Evolutionary conservation across 2,888 invertebrate species (phyloP).

Genomic region (Ormyrus nitidulus): DNA sequence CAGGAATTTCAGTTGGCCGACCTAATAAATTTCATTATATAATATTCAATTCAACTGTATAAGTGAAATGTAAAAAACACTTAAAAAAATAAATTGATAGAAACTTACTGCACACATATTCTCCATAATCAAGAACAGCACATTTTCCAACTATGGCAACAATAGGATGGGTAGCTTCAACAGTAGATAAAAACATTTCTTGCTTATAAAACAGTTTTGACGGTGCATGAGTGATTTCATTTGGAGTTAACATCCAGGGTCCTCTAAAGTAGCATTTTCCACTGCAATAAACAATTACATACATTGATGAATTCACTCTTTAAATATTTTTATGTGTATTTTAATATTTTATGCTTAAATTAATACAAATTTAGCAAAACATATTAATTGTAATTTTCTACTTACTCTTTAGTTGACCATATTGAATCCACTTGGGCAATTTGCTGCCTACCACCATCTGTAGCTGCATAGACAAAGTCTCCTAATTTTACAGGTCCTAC

Average conservation of each 20-base stretch:
- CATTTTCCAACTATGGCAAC: constrained; percentile 95
- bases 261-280: constrained; percentile 95
- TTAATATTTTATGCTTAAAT: neutral
- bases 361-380: constrained; percentile 4
- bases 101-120: constrained; percentile 89
- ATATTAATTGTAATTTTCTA: constrained; percentile 59
- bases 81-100: constrained; percentile 11
- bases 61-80: neutral
- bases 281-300: constrained; percentile 76
- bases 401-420: constrained; percentile 94
- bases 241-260: constrained; percentile 93
- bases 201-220: constrained; percentile 92
- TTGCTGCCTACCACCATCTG: constrained; percentile 91
- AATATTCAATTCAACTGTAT: neutral
- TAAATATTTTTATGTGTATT: constrained; percentile 3
- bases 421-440: constrained; percentile 95
- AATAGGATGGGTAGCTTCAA: constrained; percentile 93
- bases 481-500: constrained; percentile 91
- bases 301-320: constrained; percentile 35
- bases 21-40: constrained; percentile 76
- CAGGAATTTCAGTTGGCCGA: constrained; percentile 94
- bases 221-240: constrained; percentile 89
- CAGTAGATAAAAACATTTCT: constrained; percentile 93
- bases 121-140: constrained; percentile 91
- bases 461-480: constrained; percentile 96